Conservation (phyloP, 2,113 vertebrate genomes). For the Aspidoscelis tigris region DNA sequence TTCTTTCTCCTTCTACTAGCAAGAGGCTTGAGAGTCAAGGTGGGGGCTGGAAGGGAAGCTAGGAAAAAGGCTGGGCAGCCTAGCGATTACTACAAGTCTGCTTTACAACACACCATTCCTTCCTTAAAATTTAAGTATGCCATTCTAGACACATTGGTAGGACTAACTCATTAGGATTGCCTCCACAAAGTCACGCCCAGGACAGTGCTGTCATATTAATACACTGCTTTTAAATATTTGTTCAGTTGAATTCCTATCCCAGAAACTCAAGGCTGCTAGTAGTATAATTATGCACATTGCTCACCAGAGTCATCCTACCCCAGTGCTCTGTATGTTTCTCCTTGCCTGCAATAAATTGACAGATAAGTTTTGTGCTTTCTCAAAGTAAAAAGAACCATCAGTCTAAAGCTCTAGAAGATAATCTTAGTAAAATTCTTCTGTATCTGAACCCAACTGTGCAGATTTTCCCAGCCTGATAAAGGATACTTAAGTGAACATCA, state of each 20-base stretch:
- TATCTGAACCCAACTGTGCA: background rate
- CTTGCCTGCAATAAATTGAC: background rate
- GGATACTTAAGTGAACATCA: background rate
- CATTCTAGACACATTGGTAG: background rate
- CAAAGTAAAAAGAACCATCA: background rate
- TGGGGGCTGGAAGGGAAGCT: no score
- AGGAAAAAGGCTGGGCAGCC: no score
- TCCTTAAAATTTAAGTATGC: background rate
- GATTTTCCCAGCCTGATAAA: background rate
- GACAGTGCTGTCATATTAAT: background rate
- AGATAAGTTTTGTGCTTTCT: background rate
- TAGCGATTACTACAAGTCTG: no score
- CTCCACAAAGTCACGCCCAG: background rate
- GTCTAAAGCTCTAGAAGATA: background rate
- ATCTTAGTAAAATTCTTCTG: background rate
- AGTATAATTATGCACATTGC: background rate
- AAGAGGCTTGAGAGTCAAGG: no score
- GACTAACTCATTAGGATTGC: background rate
- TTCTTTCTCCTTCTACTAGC: no score
- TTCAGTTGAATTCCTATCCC: background rate
- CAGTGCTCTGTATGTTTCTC: background rate
- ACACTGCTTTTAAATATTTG: background rate
- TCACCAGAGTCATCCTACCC: background rate
- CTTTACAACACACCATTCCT: background rate
- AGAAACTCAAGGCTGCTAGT: background rate